These are phyloP conservation scores for Pluvianellus socialis DNA, from an alignment of 2,113 vertebrate species.

Conservation along the genomic window DNA sequence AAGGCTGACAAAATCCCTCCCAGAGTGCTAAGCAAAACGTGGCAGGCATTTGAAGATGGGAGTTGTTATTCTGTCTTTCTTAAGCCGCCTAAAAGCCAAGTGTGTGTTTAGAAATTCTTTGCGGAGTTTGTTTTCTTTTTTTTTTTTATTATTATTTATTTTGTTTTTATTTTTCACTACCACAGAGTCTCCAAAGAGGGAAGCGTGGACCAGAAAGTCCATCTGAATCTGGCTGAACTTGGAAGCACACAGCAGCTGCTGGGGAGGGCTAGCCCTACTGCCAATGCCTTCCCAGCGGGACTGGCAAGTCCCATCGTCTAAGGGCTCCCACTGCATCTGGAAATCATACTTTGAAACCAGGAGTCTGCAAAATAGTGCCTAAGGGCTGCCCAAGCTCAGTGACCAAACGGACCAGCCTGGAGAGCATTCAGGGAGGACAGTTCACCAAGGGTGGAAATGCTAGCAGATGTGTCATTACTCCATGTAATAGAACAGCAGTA, in stretches of 20 bases:
- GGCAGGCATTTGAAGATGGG: neutral
- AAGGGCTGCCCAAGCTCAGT: neutral
- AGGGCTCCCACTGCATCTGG: neutral
- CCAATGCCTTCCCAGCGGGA: neutral
- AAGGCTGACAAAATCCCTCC: neutral
- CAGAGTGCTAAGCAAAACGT: neutral
- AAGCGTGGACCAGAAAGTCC: neutral
- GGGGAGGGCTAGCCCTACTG: neutral
- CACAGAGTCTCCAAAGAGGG: neutral
- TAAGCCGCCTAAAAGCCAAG: neutral
- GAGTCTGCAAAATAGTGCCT: neutral
- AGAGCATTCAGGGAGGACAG: neutral
- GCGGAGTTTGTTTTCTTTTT: neutral
- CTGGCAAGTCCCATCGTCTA: neutral
- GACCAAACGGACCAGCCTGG: neutral
- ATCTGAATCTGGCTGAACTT: neutral
- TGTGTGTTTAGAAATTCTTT: neutral
- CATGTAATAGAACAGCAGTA: neutral
- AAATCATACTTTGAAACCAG: neutral
- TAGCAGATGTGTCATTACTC: neutral
- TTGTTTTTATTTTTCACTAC: neutral
- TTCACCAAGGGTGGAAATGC: neutral
- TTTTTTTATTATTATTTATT: neutral
- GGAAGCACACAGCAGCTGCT: neutral
- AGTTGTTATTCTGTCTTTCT: neutral